These are phyloP conservation scores for Drosophila ogumai DNA, from an alignment of 1,140 invertebrate species.

Conservation along the genomic window DNA sequence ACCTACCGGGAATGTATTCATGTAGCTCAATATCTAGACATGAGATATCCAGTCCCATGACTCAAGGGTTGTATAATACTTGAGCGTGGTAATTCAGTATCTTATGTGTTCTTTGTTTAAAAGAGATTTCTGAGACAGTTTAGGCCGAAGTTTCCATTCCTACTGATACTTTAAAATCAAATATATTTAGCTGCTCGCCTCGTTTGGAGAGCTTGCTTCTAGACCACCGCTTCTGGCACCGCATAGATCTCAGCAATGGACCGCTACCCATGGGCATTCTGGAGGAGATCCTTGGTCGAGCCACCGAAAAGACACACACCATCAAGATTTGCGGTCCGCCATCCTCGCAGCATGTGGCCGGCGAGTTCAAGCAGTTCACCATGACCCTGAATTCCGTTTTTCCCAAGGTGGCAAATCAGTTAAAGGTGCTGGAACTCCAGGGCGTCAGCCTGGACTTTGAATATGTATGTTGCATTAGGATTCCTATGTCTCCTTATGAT, in stretches of 20 bases:
- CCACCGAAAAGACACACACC: constrained; percentile 85
- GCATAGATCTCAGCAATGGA: constrained; percentile 85
- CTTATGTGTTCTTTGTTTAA: not conserved
- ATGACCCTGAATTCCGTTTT: constrained; percentile 71
- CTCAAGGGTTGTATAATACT: not conserved
- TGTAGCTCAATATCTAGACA: not conserved
- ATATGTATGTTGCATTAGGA: constrained; percentile 75
- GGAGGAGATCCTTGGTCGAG: constrained; percentile 84
- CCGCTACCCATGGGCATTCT: constrained; percentile 84
- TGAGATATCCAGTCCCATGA: not conserved
- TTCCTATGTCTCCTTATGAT: too few species aligned
- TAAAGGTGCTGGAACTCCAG: constrained; percentile 86
- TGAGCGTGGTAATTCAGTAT: not conserved
- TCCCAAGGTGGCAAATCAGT: constrained; percentile 73
- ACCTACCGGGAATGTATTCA: not conserved
- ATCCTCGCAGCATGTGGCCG: constrained; percentile 68
- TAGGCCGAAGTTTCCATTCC: not conserved
- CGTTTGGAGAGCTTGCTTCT: constrained; percentile 85
- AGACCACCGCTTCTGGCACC: constrained; percentile 86
- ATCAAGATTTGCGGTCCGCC: constrained; percentile 85
- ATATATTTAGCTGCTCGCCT: constrained; percentile 84
- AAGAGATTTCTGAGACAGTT: too few species aligned
- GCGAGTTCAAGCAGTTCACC: constrained; percentile 73
- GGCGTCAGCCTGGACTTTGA: constrained; percentile 85
- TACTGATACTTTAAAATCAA: not conserved